These are phyloP conservation scores for Danio tinwini DNA, from an alignment of 2,797 vertebrate species.

Conservation along the genomic window DNA sequence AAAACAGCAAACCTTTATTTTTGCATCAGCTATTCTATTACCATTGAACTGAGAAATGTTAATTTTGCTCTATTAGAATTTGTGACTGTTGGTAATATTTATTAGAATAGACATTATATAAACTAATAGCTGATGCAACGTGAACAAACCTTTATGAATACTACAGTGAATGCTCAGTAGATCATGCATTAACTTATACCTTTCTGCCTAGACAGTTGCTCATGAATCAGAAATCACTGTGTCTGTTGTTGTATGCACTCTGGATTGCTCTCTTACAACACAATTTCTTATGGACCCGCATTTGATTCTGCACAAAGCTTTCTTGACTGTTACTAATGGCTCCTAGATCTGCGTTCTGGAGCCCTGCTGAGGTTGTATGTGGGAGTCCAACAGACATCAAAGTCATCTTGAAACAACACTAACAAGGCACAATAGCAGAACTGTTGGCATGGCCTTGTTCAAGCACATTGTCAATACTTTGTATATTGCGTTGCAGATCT, in stretches of 20 bases:
- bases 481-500: conserved; percentile 35
- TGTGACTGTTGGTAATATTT: too few relatives aligned
- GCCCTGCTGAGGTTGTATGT: conserved; percentile 4
- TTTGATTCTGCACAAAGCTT: not conserved
- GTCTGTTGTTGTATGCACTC: not conserved
- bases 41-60: too few relatives aligned
- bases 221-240: not conserved
- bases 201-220: not conserved
- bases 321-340: not conserved
- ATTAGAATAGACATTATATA: too few relatives aligned
- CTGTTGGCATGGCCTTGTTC: conserved; percentile 12
- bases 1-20: too few relatives aligned
- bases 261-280: conserved; percentile 3
- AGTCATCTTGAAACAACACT: conserved; percentile 28
- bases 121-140: too few relatives aligned
- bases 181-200: too few relatives aligned
- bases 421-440: not conserved
- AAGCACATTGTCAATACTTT: conserved; percentile 40
- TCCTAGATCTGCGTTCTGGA: conserved; percentile 27
- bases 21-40: too few relatives aligned
- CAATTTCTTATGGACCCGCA: not conserved
- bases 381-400: conserved; percentile 22
- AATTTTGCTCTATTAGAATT: too few relatives aligned
- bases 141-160: too few relatives aligned
- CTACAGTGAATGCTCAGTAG: too few relatives aligned